phyloP scores from a whole-genome alignment of 2,797 vertebrate species.

The Gymnoscopelus microlampas region DNA sequence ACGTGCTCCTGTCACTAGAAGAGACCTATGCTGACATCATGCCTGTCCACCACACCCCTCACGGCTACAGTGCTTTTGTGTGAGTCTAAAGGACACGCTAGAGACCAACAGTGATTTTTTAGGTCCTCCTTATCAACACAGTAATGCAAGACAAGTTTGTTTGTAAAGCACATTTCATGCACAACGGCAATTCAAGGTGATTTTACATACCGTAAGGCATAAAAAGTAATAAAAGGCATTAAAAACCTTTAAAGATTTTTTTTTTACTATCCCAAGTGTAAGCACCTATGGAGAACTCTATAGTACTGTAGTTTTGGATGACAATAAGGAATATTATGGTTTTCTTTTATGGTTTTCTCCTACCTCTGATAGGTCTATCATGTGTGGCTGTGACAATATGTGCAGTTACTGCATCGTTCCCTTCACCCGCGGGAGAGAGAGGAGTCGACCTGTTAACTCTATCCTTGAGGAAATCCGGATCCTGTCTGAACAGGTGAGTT shows the following conservation, averaged over 20 bases:
- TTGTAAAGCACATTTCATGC: no score
- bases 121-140: neutral
- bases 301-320: no score
- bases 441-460: slow-evolving; percentile 91
- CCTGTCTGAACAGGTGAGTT: slow-evolving; percentile 90
- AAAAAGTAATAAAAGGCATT: no score
- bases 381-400: slow-evolving; percentile 99
- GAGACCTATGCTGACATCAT: slow-evolving; percentile 96
- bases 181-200: no score
- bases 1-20: slow-evolving; percentile 93
- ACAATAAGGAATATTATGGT: no score
- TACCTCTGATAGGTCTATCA: slow-evolving; percentile 86
- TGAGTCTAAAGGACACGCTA: slow-evolving; percentile 71
- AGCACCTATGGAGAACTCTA: no score
- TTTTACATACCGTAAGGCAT: no score
- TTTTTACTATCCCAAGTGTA: no score
- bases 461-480: slow-evolving; percentile 90
- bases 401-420: slow-evolving; percentile 97
- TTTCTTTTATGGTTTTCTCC: neutral
- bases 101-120: slow-evolving; percentile 14
- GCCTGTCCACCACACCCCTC: slow-evolving; percentile 86
- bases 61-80: slow-evolving; percentile 89
- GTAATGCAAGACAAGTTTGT: no score
- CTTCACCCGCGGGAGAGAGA: slow-evolving; percentile 94
- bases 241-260: no score